phyloP scores from a whole-genome alignment of 1,140 invertebrate genomes.

The Oscheius sp. region DNA sequence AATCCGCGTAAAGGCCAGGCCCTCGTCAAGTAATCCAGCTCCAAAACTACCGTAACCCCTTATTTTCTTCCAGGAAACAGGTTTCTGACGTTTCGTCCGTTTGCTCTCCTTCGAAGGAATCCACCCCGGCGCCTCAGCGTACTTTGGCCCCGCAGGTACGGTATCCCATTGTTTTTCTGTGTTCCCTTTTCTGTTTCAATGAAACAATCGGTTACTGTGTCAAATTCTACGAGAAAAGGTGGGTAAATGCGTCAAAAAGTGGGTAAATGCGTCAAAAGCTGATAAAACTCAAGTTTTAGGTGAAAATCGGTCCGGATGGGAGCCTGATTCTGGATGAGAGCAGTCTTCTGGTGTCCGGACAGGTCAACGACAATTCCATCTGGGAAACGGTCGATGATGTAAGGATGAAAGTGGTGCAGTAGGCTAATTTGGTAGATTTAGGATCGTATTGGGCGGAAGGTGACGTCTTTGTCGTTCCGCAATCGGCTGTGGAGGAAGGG shows the following conservation, averaged over 20 bases:
- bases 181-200: not conserved
- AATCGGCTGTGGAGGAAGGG: slow-evolving; percentile 10
- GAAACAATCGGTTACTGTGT: too few species aligned
- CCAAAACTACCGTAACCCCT: not conserved
- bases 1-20: slow-evolving; percentile 23
- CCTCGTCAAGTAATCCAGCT: not conserved
- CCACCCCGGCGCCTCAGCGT: too few species aligned
- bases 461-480: slow-evolving; percentile 25
- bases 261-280: not conserved
- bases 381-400: slow-evolving; percentile 33
- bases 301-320: slow-evolving; percentile 31
- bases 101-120: too few species aligned
- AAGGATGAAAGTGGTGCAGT: not conserved
- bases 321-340: slow-evolving; percentile 18
- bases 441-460: slow-evolving; percentile 22
- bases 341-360: slow-evolving; percentile 13
- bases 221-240: not conserved
- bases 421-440: not conserved
- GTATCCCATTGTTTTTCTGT: not conserved
- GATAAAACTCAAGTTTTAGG: not conserved
- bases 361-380: not conserved
- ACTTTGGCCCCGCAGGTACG: too few species aligned
- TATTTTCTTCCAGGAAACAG: not conserved
- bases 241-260: not conserved
- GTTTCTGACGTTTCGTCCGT: too few species aligned